Percentiles rank a stretch among this genome's conserved stretches.
phyloP scores from a whole-genome alignment of 2,888 invertebrate species.

The Campopleginae sp. region DNA sequence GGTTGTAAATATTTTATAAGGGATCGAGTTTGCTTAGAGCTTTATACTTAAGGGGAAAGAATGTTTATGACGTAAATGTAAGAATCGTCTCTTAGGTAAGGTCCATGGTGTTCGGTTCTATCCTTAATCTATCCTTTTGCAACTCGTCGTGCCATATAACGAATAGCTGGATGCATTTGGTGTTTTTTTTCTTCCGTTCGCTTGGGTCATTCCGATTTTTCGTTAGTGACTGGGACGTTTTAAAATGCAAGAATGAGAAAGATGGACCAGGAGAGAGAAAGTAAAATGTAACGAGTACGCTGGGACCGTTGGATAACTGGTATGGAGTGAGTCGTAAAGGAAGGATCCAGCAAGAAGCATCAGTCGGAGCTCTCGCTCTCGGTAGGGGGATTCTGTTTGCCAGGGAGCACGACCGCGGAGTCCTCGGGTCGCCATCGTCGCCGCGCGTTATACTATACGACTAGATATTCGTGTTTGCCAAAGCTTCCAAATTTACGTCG shows the following conservation, averaged over 20 bases:
- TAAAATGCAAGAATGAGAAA: not conserved
- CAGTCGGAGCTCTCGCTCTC: conserved; percentile 19
- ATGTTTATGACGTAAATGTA: conserved; percentile 35
- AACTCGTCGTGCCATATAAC: conserved; percentile 1
- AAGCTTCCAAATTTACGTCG: conserved; percentile 64
- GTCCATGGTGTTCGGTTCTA: conserved; percentile 23
- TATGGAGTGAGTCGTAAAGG: conserved; percentile 60
- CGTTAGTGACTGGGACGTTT: conserved; percentile 26
- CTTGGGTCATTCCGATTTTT: conserved; percentile 26
- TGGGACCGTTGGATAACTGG: conserved; percentile 41
- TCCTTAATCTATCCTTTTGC: conserved; percentile 13
- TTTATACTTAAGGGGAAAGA: conserved; percentile 16
- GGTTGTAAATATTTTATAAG: conserved; percentile 6
- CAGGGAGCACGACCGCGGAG: conserved; percentile 47
- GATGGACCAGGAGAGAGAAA: not conserved
- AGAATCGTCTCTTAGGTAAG: conserved; percentile 32
- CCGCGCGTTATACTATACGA: conserved; percentile 56
- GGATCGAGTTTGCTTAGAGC: conserved; percentile 8
- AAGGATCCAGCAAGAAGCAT: conserved; percentile 42
- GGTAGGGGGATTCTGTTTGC: conserved; percentile 61
- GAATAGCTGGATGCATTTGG: not conserved
- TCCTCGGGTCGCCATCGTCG: conserved; percentile 53
- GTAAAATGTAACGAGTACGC: conserved; percentile 51
- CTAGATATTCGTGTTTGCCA: conserved; percentile 67
- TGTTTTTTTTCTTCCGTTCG: conserved; percentile 2